Percentiles rank a stretch among this genome's conserved stretches.
Conservation (phyloP, 2,797 vertebrate species). For the Heteromormyrus szaboi region DNA sequence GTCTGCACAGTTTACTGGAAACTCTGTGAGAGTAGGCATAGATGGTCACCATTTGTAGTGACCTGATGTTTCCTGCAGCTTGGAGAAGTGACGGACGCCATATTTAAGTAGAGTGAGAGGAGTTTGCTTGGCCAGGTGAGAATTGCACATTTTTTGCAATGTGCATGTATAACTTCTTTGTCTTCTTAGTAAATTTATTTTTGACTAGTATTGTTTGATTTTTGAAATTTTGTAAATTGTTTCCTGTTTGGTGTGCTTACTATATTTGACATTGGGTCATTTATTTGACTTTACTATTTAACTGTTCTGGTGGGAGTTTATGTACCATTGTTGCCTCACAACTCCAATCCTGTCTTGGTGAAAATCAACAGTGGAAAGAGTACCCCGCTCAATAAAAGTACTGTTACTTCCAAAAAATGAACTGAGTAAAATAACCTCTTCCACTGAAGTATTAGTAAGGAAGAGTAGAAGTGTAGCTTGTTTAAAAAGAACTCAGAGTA, state of each 20-base stretch:
- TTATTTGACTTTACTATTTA: neutral
- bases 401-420: neutral
- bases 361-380: neutral
- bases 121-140: slow-evolving; percentile 1
- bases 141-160: neutral
- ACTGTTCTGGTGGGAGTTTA: neutral
- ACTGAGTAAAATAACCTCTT: neutral
- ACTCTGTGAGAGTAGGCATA: neutral
- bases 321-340: neutral
- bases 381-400: neutral
- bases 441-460: neutral
- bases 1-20: neutral
- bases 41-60: neutral
- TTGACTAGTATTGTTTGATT: neutral
- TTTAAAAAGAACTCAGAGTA: neutral
- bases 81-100: no score
- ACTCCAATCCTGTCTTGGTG: neutral
- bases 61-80: neutral
- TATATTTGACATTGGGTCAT: neutral
- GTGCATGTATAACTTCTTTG: neutral
- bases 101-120: neutral
- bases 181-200: neutral
- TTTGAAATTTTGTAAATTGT: neutral
- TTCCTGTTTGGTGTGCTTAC: neutral
- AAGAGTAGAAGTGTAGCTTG: neutral